A percentile compares a stretch with the other conserved stretches of the same genome.
Conservation (phyloP, 1,140 invertebrate genomes). For the Aphelenchoides besseyi region DNA sequence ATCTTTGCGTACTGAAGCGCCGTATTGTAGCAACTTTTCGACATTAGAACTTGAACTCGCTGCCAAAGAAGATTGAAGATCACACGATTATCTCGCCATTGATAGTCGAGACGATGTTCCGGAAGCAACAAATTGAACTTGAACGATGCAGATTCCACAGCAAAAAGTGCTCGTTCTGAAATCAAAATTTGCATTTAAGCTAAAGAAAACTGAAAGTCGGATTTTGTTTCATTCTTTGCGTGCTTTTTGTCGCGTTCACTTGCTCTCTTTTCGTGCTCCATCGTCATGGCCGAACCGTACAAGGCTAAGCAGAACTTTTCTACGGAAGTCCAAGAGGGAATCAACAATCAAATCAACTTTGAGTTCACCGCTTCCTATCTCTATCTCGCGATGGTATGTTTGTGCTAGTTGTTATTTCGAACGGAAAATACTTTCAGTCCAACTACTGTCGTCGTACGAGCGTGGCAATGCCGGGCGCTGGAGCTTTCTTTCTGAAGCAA, state of each 20-base stretch:
- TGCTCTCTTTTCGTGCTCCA: background rate
- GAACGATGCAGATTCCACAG: constrained; percentile 35
- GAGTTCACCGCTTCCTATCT: constrained; percentile 79
- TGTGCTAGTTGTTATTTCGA: constrained; percentile 6
- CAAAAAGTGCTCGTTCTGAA: constrained; percentile 45
- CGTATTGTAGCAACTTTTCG: constrained; percentile 35
- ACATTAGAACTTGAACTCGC: constrained; percentile 32
- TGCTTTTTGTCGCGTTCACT: constrained; percentile 5
- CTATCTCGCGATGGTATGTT: constrained; percentile 74
- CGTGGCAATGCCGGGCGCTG: constrained; percentile 73
- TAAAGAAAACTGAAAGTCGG: constrained; percentile 17
- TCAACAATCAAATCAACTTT: constrained; percentile 83
- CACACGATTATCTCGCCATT: constrained; percentile 39
- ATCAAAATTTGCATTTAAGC: constrained; percentile 25
- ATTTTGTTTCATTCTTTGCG: background rate
- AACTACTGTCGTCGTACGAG: constrained; percentile 77
- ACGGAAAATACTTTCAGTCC: constrained; percentile 54
- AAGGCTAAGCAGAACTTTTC: constrained; percentile 75
- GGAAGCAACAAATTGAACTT: constrained; percentile 39
- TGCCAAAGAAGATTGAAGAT: constrained; percentile 38
- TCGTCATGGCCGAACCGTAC: constrained; percentile 9
- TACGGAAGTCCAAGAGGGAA: constrained; percentile 71
- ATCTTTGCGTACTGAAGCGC: constrained; percentile 48
- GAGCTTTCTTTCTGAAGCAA: constrained; percentile 72
- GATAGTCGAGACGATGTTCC: constrained; percentile 36